Conservation (phyloP, 2,797 vertebrate species). For the Enteromius fasciolatus region DNA sequence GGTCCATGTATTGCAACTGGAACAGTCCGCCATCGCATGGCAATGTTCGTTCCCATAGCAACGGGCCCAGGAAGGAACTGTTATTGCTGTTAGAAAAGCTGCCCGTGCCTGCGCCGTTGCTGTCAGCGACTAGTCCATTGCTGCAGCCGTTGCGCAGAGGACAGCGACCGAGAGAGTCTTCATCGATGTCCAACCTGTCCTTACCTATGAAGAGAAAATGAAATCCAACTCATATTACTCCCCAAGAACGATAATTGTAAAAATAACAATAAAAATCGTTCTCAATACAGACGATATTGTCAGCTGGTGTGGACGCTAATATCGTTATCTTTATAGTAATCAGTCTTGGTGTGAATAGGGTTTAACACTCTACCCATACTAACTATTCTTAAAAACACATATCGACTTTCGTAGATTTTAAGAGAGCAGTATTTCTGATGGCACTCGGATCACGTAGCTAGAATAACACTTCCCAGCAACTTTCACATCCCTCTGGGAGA, state of each 20-base stretch:
- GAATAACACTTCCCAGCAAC: constrained; percentile 27
- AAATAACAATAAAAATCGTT: not conserved
- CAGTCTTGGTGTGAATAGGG: not conserved
- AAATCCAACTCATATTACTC: constrained; percentile 5
- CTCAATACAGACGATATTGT: not conserved
- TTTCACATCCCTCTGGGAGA: constrained; percentile 43
- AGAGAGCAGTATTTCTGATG: not conserved
- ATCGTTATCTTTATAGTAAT: not conserved
- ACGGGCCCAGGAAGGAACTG: constrained; percentile 81
- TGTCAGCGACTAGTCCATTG: constrained; percentile 41
- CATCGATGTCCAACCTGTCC: constrained; percentile 78
- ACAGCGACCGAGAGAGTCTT: constrained; percentile 77
- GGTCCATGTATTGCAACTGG: constrained; percentile 93
- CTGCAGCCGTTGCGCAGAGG: constrained; percentile 65
- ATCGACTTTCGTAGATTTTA: not conserved
- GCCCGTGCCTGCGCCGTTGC: constrained; percentile 66
- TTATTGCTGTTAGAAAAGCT: constrained; percentile 54
- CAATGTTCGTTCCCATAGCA: constrained; percentile 89
- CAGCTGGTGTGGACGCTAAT: not conserved
- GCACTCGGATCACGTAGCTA: not conserved
- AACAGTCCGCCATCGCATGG: constrained; percentile 85
- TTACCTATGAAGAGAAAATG: constrained; percentile 69
- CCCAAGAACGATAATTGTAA: not conserved
- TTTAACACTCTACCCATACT: not conserved
- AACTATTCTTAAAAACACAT: not conserved